Conservation (phyloP, 1,140 invertebrate genomes). For the Ceratina australensis region DNA sequence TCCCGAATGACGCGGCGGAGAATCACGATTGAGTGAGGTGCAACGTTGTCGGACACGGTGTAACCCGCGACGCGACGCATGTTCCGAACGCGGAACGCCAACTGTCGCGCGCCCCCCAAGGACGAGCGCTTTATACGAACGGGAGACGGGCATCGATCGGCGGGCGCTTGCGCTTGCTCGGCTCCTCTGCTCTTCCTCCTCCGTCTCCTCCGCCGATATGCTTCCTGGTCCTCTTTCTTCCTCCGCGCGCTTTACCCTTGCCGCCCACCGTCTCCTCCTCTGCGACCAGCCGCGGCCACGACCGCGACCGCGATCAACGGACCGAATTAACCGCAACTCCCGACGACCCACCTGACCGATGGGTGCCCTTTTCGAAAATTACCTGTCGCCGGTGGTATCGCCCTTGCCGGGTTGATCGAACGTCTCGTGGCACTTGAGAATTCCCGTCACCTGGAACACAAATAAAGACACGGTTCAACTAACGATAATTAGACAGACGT, state of each 20-base stretch:
- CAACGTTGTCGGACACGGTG: slow-evolving; percentile 4
- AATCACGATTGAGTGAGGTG: slow-evolving; percentile 24
- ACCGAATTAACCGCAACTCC: slow-evolving; percentile 58
- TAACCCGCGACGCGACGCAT: slow-evolving; percentile 64
- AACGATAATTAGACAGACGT: no score
- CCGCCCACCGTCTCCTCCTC: slow-evolving; percentile 1
- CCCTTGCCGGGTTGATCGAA: not conserved
- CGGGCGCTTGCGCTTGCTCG: slow-evolving; percentile 74
- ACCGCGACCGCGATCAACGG: slow-evolving; percentile 60
- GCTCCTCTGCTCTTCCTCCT: slow-evolving; percentile 52
- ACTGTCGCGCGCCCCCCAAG: slow-evolving; percentile 74
- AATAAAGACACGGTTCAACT: not conserved
- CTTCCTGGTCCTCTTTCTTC: slow-evolving; percentile 39
- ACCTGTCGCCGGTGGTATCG: slow-evolving; percentile 11
- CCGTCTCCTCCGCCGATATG: slow-evolving; percentile 29
- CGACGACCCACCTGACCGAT: slow-evolving; percentile 57
- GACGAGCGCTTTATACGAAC: slow-evolving; percentile 75
- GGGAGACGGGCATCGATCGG: slow-evolving; percentile 76
- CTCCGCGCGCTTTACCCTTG: slow-evolving; percentile 4
- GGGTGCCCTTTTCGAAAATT: slow-evolving; percentile 57
- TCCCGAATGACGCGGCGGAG: slow-evolving; percentile 4
- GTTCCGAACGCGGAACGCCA: slow-evolving; percentile 72
- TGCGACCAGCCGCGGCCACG: slow-evolving; percentile 50
- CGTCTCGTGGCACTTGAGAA: not conserved
- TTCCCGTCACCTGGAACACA: no score